Percentiles rank a stretch among this genome's conserved stretches.
Conservation (phyloP, 2,888 invertebrate species). For the Coremacera marginata region DNA sequence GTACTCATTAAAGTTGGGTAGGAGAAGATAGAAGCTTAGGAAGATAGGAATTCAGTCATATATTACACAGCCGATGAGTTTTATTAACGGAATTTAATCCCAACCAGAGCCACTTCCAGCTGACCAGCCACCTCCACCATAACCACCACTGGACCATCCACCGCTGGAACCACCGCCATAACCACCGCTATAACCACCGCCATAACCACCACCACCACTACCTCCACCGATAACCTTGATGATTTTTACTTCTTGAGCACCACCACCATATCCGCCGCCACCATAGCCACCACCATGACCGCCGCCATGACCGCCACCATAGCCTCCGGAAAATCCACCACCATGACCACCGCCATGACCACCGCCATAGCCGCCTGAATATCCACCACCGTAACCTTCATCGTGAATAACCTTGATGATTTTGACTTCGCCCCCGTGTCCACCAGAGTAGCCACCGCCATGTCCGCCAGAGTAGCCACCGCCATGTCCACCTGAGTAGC, state of each 20-base stretch:
- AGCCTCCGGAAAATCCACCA: conserved; percentile 35
- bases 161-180: conserved; percentile 5
- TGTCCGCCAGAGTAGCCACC: too few species aligned
- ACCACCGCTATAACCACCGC: background rate
- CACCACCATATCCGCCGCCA: too few species aligned
- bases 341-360: conserved; percentile 39
- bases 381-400: conserved; percentile 46
- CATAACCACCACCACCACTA: conserved; percentile 28
- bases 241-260: conserved; percentile 24
- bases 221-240: conserved; percentile 43
- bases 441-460: too few species aligned
- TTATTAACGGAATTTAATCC: background rate
- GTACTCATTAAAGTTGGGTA: background rate
- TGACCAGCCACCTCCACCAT: too few species aligned
- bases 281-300: conserved; percentile 42
- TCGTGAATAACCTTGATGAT: conserved; percentile 38
- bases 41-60: background rate
- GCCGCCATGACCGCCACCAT: conserved; percentile 33
- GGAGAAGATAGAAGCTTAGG: background rate
- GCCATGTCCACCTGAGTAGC: conserved; percentile 37
- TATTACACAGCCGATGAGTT: background rate
- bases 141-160: too few species aligned
- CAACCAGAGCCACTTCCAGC: conserved; percentile 16
- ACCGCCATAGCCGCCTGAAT: too few species aligned
- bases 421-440: conserved; percentile 31